Evolutionary conservation across 2,797 vertebrate species (phyloP), one percentile per base, ranked within the genome.

Genomic region (Melanotaenia pygmaea): DNA sequence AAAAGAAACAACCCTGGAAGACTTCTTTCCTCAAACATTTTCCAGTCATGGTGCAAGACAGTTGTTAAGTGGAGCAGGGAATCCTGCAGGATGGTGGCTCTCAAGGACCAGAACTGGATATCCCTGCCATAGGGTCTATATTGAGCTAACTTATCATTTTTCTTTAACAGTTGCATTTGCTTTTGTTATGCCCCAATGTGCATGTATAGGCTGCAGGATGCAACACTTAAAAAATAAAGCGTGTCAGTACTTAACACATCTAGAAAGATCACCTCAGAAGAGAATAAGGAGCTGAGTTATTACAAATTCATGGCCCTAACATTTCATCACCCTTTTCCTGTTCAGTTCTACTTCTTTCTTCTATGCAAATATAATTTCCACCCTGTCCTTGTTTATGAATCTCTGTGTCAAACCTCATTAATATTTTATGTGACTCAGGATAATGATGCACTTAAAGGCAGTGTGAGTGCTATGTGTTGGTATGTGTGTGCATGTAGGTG

Each of bases 381-480:
- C 77, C 84, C 70, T 69, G 50, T 72, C 38, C 53, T 65, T 73
- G 56, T 59, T 65, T 70, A 59, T 64, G 56, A 60, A 37, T 73
- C 73, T 84, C 24, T 80, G 74, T 80, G 72, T 83, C 78, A 85
- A 88, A 81, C 74, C 66, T 86, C 74, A 82, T 90, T 86, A 79
- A 83, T 84, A 75, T 78, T 85, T 89, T 61, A 92, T 88, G 54
- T 67, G 71, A 85, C 73, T 70, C 68, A 14, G 70, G 82, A 86
- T 79, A 83, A 83, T 69, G 76, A 80, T 66, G 71, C 82, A 84
- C 72, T 77, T 67, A 77, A 72, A 64, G 26, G 22, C 7, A 47
- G n/a, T 60, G 40, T 58, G 14, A 34, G 6, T 13, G 4, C 45
- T 56, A 11, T 50, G 24, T 67, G 16, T 18, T 13, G 22, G 57